phyloP scores from a whole-genome alignment of 2,113 vertebrate genomes.

The Dunckerocampus dactyliophorus region DNA sequence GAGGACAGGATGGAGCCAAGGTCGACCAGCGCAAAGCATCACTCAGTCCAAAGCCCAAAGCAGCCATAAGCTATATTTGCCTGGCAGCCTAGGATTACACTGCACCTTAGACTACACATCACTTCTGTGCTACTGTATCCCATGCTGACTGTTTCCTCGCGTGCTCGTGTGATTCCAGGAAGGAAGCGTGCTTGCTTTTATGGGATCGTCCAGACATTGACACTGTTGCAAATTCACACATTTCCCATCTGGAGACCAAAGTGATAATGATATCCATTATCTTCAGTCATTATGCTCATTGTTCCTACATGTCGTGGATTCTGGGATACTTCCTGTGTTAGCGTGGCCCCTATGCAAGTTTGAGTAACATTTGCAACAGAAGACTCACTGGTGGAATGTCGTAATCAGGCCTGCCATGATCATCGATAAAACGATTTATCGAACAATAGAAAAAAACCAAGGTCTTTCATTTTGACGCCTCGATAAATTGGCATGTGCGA shows the following conservation, averaged over 20 bases:
- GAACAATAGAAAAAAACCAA: too few species aligned
- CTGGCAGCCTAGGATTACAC: conserved; percentile 59
- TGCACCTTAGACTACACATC: conserved; percentile 31
- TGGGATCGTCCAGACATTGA: conserved; percentile 23
- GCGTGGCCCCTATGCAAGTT: too few species aligned
- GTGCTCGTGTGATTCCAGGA: conserved; percentile 37
- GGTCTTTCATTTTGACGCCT: too few species aligned
- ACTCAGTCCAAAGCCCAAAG: conserved; percentile 38
- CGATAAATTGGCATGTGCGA: too few species aligned
- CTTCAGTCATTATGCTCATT: conserved; percentile 12
- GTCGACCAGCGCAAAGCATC: conserved; percentile 54
- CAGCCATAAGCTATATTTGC: conserved; percentile 64
- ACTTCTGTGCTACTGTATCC: conserved; percentile 22
- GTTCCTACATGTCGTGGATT: too few species aligned
- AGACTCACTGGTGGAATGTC: too few species aligned
- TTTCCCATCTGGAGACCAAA: conserved; percentile 40
- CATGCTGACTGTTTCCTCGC: conserved; percentile 33
- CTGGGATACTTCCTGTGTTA: too few species aligned
- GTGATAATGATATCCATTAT: conserved; percentile 3
- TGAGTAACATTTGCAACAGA: too few species aligned
- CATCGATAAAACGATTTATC: too few species aligned
- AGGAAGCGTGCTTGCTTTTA: conserved; percentile 25
- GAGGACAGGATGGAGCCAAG: conserved; percentile 53
- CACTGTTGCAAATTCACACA: conserved; percentile 6
- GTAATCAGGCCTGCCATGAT: too few species aligned